Conservation (phyloP, 2,797 vertebrate species). For the Sebastes matsubarae region DNA sequence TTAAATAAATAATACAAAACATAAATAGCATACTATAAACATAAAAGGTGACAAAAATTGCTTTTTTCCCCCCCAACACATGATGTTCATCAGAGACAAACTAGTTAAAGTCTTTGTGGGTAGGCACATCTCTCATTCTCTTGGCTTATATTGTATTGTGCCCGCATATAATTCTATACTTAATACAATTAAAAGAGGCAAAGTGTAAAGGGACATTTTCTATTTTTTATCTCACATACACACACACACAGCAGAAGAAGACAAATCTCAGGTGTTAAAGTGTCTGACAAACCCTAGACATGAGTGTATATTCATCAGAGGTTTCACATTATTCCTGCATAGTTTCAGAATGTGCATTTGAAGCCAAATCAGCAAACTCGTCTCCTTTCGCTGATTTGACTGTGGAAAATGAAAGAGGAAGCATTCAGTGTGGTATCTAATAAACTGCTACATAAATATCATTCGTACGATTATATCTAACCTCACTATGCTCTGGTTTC, state of each 20-base stretch:
- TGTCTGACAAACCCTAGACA: conserved; percentile 42
- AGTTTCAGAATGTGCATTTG: conserved; percentile 74
- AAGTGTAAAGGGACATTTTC: conserved; percentile 44
- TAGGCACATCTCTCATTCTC: conserved; percentile 38
- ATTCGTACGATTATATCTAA: conserved; percentile 38
- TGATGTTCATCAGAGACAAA: conserved; percentile 34
- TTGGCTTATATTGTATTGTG: conserved; percentile 42
- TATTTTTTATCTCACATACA: conserved; percentile 11
- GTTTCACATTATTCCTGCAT: conserved; percentile 77
- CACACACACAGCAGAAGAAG: conserved; percentile 23
- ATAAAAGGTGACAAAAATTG: conserved; percentile 24
- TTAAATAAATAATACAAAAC: conserved; percentile 53
- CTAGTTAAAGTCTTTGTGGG: conserved; percentile 32
- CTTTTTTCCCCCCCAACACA: conserved; percentile 9
- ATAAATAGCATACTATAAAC: conserved; percentile 46
- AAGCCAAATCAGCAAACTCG: conserved; percentile 32
- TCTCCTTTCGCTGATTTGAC: conserved; percentile 26
- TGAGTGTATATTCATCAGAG: conserved; percentile 51
- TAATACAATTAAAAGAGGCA: conserved; percentile 43
- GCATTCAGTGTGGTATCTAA: conserved; percentile 44
- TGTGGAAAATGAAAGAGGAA: conserved; percentile 57
- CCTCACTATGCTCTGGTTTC: conserved; percentile 30
- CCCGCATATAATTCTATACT: neutral
- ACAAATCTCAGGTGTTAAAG: conserved; percentile 44
- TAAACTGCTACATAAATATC: conserved; percentile 55